phyloP scores from a whole-genome alignment of 2,888 invertebrate species.

The Drosophila pseudotakahashii region DNA sequence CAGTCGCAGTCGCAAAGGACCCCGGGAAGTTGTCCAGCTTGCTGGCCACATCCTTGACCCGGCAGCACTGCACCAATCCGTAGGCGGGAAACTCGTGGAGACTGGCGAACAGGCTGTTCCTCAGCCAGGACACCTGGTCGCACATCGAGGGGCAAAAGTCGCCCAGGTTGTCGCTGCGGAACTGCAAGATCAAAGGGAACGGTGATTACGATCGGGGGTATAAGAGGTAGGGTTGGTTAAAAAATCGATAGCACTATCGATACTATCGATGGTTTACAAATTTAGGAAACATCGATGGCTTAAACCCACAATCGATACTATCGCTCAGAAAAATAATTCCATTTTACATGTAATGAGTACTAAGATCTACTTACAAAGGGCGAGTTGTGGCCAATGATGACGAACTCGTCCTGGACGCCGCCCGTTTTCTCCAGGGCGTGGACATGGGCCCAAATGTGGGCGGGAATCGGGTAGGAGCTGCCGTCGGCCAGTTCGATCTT shows the following conservation, averaged over 20 bases:
- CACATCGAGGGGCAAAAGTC: conserved; percentile 54
- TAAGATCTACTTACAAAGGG: conserved; percentile 44
- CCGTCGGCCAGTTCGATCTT: conserved; percentile 17
- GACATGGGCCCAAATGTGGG: conserved; percentile 59
- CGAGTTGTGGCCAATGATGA: conserved; percentile 54
- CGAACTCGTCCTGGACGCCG: conserved; percentile 42
- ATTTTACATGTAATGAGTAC: too few species aligned
- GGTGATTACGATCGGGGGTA: too few species aligned
- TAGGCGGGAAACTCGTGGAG: conserved; percentile 40
- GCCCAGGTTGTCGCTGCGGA: conserved; percentile 12
- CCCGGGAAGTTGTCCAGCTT: conserved; percentile 56
- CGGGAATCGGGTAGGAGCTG: conserved; percentile 31
- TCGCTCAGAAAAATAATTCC: too few species aligned
- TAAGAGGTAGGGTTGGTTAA: too few species aligned
- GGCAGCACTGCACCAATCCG: conserved; percentile 57
- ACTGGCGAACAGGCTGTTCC: conserved; percentile 32
- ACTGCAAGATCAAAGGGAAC: conserved; percentile 12
- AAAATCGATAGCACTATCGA: too few species aligned
- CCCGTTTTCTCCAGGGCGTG: conserved; percentile 16
- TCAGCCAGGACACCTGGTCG: conserved; percentile 52
- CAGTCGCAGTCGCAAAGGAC: background rate
- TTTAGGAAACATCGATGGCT: too few species aligned
- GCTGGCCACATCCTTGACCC: conserved; percentile 41
- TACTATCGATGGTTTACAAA: too few species aligned
- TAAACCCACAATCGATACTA: too few species aligned